A percentile compares a stretch with the other conserved stretches of the same genome.
Conservation (phyloP, 2,797 vertebrate species). For the Lepus townsendii region DNA sequence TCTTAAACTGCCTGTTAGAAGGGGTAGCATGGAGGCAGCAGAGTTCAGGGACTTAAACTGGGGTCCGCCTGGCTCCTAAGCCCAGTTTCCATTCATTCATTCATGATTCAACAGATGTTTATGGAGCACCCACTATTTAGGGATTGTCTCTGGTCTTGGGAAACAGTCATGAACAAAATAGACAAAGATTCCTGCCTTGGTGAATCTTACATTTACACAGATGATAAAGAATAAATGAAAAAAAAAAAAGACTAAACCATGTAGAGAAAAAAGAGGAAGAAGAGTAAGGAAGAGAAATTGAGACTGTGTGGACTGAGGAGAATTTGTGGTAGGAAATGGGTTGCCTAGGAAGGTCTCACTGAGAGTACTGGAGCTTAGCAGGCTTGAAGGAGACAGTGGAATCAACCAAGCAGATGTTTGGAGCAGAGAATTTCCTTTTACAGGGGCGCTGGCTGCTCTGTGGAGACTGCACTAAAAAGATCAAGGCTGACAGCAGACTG, state of each 20-base stretch:
- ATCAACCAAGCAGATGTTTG: background rate
- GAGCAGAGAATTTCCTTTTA: background rate
- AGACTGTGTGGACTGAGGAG: background rate
- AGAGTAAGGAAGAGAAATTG: background rate
- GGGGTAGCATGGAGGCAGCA: background rate
- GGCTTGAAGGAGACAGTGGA: background rate
- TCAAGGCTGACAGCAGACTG: background rate
- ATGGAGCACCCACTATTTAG: background rate
- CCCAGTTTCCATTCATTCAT: background rate
- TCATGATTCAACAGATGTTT: background rate
- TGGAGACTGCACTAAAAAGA: background rate
- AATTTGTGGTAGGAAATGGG: background rate
- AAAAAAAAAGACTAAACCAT: background rate
- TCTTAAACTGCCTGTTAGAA: background rate
- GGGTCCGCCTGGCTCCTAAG: background rate
- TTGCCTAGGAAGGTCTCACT: rapidly evolving
- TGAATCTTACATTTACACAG: background rate
- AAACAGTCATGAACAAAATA: background rate
- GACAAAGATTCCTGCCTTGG: background rate
- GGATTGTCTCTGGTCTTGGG: background rate
- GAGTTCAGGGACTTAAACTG: background rate
- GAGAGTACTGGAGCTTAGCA: background rate
- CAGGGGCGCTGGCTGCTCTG: background rate
- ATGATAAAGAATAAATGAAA: background rate
- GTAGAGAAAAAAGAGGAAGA: background rate